Conservation (phyloP, 1,140 invertebrate species). For the Bicyclus anynana region DNA sequence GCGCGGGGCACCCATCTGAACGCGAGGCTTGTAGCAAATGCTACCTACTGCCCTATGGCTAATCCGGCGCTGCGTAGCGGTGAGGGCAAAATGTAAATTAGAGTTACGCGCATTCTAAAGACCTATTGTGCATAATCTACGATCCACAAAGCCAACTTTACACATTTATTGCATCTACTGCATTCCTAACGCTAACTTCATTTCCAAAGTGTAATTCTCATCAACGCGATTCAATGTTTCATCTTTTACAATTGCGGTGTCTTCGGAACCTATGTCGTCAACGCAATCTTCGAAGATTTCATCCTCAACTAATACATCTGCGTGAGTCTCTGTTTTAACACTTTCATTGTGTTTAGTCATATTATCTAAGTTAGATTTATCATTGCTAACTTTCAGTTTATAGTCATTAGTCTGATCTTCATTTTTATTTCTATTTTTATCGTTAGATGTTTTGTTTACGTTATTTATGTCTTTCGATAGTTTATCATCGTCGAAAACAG, state of each 20-base stretch:
- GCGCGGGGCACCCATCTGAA: too few species aligned
- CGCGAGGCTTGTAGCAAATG: too few species aligned
- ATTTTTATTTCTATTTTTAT: neutral
- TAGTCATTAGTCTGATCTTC: neutral
- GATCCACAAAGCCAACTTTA: too few species aligned
- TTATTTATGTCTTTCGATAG: constrained; percentile 10
- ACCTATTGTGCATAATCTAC: too few species aligned
- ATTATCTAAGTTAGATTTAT: neutral
- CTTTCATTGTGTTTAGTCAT: constrained; percentile 11
- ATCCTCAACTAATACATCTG: constrained; percentile 29
- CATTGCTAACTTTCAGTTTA: neutral
- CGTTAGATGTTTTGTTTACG: neutral
- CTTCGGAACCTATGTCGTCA: constrained; percentile 19
- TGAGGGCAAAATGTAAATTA: too few species aligned
- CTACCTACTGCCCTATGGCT: too few species aligned
- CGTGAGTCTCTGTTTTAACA: neutral
- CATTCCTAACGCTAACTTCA: constrained; percentile 59
- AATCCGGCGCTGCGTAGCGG: too few species aligned
- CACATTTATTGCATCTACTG: constrained; percentile 24
- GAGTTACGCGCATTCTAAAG: too few species aligned
- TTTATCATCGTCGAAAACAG: constrained; percentile 12
- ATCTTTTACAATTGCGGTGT: neutral
- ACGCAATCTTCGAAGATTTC: constrained; percentile 59
- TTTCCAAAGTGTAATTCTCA: constrained; percentile 58
- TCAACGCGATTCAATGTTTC: constrained; percentile 29